Conservation (phyloP, 2,797 vertebrate species). For the Mormyrops attenuatus region DNA sequence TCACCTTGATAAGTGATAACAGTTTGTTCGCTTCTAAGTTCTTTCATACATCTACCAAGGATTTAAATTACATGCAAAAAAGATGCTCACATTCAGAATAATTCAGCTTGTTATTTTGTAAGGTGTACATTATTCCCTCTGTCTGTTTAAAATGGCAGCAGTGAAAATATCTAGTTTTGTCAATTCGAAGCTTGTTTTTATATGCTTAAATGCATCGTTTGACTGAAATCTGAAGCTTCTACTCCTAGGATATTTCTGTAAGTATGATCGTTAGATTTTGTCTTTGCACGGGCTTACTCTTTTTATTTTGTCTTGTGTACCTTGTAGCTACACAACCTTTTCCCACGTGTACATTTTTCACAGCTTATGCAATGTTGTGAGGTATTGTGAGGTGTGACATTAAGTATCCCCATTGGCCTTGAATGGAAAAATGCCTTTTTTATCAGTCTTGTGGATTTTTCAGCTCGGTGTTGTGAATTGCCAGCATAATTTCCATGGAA, state of each 20-base stretch:
- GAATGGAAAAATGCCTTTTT: constrained; percentile 12
- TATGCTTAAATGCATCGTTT: background rate
- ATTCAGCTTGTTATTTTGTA: background rate
- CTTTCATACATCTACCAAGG: background rate
- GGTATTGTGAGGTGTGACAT: background rate
- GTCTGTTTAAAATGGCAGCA: background rate
- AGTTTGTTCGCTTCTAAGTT: background rate
- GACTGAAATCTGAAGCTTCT: background rate
- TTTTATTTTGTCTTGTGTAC: background rate
- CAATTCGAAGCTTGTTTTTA: background rate
- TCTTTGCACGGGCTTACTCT: background rate
- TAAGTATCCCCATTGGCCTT: background rate
- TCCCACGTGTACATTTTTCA: background rate
- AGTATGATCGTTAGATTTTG: background rate
- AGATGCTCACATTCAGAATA: background rate
- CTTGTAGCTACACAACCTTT: background rate
- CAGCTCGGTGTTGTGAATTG: background rate
- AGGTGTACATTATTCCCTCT: background rate
- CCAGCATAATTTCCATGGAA: constrained; percentile 23
- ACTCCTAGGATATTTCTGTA: background rate
- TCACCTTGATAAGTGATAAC: background rate
- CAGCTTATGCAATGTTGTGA: background rate
- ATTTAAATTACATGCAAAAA: background rate
- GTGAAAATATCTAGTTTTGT: background rate
- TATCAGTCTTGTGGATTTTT: constrained; percentile 4